phyloP scores from a whole-genome alignment of 2,888 invertebrate species.

The Epinotia brunnichana region DNA sequence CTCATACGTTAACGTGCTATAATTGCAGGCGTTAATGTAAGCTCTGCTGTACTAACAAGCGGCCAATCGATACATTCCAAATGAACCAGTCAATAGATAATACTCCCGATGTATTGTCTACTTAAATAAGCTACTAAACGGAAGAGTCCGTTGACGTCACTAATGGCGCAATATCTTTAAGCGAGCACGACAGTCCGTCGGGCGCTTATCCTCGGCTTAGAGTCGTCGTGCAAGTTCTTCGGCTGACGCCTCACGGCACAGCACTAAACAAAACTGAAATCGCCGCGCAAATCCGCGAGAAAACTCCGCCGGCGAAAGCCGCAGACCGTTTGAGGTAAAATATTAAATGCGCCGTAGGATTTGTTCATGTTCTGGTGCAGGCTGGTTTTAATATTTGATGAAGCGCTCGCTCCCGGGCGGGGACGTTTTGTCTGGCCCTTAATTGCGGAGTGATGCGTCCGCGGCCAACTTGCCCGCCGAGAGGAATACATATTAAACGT shows the following conservation, averaged over 20 bases:
- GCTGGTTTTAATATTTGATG: constrained; percentile 76
- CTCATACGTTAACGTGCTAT: constrained; percentile 40
- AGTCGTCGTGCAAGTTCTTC: constrained; percentile 60
- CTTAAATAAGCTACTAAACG: constrained; percentile 39
- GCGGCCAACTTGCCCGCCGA: constrained; percentile 54
- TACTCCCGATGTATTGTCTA: constrained; percentile 29
- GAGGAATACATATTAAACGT: constrained; percentile 66
- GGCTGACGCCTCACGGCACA: constrained; percentile 58
- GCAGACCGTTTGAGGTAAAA: constrained; percentile 79
- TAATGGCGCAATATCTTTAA: constrained; percentile 32
- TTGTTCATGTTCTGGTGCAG: constrained; percentile 66
- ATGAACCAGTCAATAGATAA: constrained; percentile 32
- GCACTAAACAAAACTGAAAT: constrained; percentile 75
- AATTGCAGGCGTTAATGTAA: constrained; percentile 40
- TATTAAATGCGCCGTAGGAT: constrained; percentile 78
- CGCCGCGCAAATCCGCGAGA: constrained; percentile 65
- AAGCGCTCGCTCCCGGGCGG: constrained; percentile 62
- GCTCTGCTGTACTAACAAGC: constrained; percentile 21
- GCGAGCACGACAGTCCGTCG: constrained; percentile 25
- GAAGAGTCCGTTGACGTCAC: constrained; percentile 28
- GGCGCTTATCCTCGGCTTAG: constrained; percentile 39
- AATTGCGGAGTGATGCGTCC: constrained; percentile 72
- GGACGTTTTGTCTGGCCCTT: constrained; percentile 74
- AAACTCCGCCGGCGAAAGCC: constrained; percentile 71
- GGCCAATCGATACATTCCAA: constrained; percentile 20